phyloP scores from a whole-genome alignment of 2,888 invertebrate genomes.

The Drosophila kambysellisi region DNA sequence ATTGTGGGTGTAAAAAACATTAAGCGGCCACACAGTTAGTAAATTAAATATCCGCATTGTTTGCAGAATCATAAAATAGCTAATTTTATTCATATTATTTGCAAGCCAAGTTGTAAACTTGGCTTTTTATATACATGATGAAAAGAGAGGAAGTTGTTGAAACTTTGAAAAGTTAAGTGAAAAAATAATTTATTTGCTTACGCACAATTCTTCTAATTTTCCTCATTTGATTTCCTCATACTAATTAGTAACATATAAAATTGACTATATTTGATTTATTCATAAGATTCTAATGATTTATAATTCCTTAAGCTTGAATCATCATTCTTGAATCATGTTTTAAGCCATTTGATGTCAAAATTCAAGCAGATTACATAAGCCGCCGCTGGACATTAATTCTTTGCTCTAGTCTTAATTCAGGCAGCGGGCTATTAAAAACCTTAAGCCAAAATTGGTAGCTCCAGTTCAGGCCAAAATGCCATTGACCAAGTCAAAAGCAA shows the following conservation, averaged over 20 bases:
- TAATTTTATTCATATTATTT: background rate
- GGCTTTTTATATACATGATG: background rate
- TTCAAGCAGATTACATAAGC: constrained; percentile 12
- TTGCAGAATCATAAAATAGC: background rate
- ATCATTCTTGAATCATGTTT: background rate
- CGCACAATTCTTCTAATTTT: background rate
- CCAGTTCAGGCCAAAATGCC: constrained; percentile 38
- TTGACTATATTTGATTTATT: background rate
- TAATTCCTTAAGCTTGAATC: background rate
- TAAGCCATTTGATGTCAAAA: background rate
- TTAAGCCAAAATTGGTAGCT: background rate
- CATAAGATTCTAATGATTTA: background rate
- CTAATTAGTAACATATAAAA: background rate
- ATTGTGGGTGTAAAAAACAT: background rate
- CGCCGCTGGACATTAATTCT: background rate
- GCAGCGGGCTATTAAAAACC: background rate
- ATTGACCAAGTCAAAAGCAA: constrained; percentile 45
- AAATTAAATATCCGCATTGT: background rate
- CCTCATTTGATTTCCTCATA: background rate
- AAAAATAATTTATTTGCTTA: background rate
- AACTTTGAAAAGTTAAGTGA: background rate
- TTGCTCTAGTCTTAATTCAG: background rate
- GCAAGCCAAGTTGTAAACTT: background rate
- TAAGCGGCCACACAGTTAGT: background rate
- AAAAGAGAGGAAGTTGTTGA: background rate